Conservation (phyloP, 1,140 invertebrate species). For the Cherax quadricarinatus region DNA sequence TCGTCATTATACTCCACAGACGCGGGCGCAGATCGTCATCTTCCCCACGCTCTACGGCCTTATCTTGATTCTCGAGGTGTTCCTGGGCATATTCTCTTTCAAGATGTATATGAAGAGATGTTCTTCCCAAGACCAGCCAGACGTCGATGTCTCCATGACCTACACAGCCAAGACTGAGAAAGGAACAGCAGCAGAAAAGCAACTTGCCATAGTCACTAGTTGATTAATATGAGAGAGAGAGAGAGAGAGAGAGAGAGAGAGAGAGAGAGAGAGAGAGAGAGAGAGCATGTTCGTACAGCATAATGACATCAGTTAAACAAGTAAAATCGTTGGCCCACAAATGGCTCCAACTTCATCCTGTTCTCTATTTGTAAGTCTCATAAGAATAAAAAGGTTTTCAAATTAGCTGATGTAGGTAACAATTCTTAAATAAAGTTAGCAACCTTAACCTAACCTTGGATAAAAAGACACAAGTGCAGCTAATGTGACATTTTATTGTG, state of each 20-base stretch:
- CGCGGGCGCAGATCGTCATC: not conserved
- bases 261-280: not conserved
- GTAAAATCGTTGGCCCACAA: no score
- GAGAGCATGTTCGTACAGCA: no score
- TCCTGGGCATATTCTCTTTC: not conserved
- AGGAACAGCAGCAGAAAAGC: not conserved
- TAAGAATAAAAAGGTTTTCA: no score
- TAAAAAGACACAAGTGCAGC: no score
- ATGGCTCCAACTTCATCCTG: no score
- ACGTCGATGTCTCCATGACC: not conserved
- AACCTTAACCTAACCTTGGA: no score
- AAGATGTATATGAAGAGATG: slow-evolving; percentile 8
- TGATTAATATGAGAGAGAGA: no score
- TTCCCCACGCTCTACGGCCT: slow-evolving; percentile 41
- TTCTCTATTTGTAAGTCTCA: no score
- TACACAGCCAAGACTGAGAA: slow-evolving; percentile 3
- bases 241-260: not conserved
- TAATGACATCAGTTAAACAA: no score
- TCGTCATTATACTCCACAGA: not conserved
- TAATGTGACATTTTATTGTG: no score
- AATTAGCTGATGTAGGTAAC: no score
- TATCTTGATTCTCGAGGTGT: not conserved
- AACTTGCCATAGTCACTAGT: not conserved
- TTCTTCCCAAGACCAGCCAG: not conserved
- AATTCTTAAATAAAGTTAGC: no score